Evolutionary conservation across 2,797 vertebrate species (phyloP), one percentile per base, ranked within the genome.

Genomic region (Dipus sagitta): DNA sequence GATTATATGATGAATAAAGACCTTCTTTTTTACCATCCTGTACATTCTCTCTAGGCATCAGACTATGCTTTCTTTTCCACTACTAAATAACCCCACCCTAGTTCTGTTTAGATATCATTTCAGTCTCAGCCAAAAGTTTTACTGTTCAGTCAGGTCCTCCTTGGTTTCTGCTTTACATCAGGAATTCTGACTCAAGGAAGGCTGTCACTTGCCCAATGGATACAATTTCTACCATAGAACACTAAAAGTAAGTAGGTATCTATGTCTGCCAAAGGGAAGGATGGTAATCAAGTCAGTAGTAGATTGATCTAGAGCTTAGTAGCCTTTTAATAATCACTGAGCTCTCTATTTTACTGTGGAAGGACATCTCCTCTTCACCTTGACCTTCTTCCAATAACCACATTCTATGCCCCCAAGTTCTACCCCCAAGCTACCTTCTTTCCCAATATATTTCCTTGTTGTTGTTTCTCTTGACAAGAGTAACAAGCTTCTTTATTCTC

Each of bases 1-100:
- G 24, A 79, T 95, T 95, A 77, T 74, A 62, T 81, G 94, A 94
- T 92, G 90, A 94, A 96, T 92, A 96, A 88, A 81, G n/a, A 94
- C 42, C 30, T 89, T 96, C 85, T 77, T 90, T 96, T 90, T 78
- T 28, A 95, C 68, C 58, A 94, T 85, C 65, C 72, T 64, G 52
- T 71, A 84, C 47, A 89, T 91, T 87, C 77, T 92, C 86, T 87
- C 65, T 58, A 94, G 38, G 62, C 70, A 94, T 87, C 78, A 96
- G 79, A 87, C n/a, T 32, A 94, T 90, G 83, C 65, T 94, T 94
- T 90, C n/a, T 89, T 93, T 92, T 92, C 58, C 21, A 85, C 58
- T 92, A 47, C 26, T 81, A 86, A 84, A 89, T 17, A 86, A 58
- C 47, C 11, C 78, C 26, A 70, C 38, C 64, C 58, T 91, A 94